phyloP scores from a whole-genome alignment of 2,113 vertebrate species.

The Micronycteris hirsuta region DNA sequence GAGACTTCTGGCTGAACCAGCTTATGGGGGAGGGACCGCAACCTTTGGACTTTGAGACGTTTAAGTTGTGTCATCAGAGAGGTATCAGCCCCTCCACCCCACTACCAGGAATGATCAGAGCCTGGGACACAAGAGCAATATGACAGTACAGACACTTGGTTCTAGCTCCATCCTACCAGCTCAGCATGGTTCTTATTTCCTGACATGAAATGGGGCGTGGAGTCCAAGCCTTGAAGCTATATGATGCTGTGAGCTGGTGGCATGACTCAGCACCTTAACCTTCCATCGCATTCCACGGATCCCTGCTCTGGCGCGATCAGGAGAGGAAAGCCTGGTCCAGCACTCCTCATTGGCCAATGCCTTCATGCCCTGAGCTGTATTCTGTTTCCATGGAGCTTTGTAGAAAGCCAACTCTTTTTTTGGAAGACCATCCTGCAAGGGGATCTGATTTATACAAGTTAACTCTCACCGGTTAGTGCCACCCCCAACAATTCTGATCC shows the following conservation, averaged over 20 bases:
- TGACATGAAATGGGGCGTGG: neutral
- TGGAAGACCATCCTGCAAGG: neutral
- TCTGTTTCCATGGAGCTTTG: neutral
- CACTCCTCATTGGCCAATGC: neutral
- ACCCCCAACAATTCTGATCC: neutral
- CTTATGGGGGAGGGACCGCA: neutral
- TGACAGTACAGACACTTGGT: neutral
- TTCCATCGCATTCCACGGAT: neutral
- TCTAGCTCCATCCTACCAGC: neutral
- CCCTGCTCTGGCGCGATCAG: neutral
- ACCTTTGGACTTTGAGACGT: neutral
- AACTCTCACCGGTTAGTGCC: neutral
- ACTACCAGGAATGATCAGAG: neutral
- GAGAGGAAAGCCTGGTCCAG: neutral
- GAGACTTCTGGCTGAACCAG: neutral
- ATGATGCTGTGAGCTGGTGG: neutral
- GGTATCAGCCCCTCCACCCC: neutral
- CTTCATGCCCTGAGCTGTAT: neutral
- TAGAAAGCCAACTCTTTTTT: neutral
- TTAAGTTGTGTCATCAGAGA: neutral
- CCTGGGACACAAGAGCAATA: neutral
- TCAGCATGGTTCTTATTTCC: neutral
- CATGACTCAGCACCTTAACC: neutral
- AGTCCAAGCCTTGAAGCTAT: neutral
- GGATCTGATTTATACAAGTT: neutral